Conservation (phyloP, 2,888 invertebrate genomes). For the Coenonympha arcania region DNA sequence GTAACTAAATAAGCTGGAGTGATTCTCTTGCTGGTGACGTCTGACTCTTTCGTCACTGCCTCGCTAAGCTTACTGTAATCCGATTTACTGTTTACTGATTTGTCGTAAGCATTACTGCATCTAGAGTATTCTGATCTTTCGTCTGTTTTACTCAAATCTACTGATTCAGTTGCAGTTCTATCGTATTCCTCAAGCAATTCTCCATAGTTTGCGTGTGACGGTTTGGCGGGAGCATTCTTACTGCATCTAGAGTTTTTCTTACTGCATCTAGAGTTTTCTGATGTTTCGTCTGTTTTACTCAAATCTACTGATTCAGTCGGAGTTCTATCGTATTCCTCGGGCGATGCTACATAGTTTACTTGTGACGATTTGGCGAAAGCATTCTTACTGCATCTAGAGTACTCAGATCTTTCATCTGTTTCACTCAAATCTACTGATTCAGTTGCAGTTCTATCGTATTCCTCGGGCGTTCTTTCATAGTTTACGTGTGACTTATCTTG, state of each 20-base stretch:
- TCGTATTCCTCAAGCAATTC: neutral
- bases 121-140: conserved; percentile 8
- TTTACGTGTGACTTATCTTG: conserved; percentile 39
- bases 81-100: conserved; percentile 34
- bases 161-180: conserved; percentile 29
- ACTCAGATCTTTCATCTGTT: conserved; percentile 9
- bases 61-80: conserved; percentile 39
- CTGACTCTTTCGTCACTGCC: conserved; percentile 39
- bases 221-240: conserved; percentile 32
- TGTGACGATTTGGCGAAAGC: conserved; percentile 28
- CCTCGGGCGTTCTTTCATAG: conserved; percentile 9
- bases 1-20: conserved; percentile 20
- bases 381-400: conserved; percentile 26
- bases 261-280: conserved; percentile 3
- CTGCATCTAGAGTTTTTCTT: conserved; percentile 27
- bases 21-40: conserved; percentile 40
- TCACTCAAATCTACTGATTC: conserved; percentile 34
- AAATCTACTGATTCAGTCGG: conserved; percentile 35
- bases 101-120: conserved; percentile 29
- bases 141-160: conserved; percentile 30
- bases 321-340: conserved; percentile 10
- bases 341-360: conserved; percentile 33
- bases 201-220: conserved; percentile 36
- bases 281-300: conserved; percentile 17
- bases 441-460: conserved; percentile 19